Conservation (phyloP, 2,888 invertebrate species). For the Fragum sueziense region DNA sequence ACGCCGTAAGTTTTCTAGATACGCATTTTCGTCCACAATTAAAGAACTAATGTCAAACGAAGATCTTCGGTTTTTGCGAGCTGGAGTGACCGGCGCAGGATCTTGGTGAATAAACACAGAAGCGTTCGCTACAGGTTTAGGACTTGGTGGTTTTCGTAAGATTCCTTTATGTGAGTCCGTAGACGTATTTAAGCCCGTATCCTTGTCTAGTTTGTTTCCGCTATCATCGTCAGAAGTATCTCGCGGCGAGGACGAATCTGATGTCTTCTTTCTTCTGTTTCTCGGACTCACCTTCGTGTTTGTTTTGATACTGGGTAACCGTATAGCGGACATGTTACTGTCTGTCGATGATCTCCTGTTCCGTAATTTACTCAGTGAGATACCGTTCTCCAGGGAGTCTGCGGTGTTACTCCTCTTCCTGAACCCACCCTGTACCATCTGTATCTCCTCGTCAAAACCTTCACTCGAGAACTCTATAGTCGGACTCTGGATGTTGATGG, state of each 20-base stretch:
- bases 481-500: slow-evolving; percentile 14
- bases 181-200: background rate
- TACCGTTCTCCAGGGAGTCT: background rate
- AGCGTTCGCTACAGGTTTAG: slow-evolving; percentile 41
- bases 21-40: background rate
- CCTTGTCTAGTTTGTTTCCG: background rate
- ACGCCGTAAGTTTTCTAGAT: slow-evolving; percentile 4
- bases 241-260: background rate
- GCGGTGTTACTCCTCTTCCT: slow-evolving; percentile 5
- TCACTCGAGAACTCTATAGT: slow-evolving; percentile 18
- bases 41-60: slow-evolving; percentile 6
- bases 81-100: background rate
- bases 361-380: slow-evolving; percentile 1
- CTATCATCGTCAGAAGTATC: background rate
- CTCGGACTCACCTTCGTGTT: background rate
- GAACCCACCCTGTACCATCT: slow-evolving; percentile 16
- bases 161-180: slow-evolving; percentile 7
- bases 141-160: background rate
- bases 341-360: background rate
- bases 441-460: background rate
- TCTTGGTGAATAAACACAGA: slow-evolving; percentile 41
- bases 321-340: background rate
- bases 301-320: slow-evolving; percentile 8
- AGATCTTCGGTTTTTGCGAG: background rate
- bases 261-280: background rate